phyloP scores from a whole-genome alignment of 2,888 invertebrate species.

The Agrenia bidenticulata region DNA sequence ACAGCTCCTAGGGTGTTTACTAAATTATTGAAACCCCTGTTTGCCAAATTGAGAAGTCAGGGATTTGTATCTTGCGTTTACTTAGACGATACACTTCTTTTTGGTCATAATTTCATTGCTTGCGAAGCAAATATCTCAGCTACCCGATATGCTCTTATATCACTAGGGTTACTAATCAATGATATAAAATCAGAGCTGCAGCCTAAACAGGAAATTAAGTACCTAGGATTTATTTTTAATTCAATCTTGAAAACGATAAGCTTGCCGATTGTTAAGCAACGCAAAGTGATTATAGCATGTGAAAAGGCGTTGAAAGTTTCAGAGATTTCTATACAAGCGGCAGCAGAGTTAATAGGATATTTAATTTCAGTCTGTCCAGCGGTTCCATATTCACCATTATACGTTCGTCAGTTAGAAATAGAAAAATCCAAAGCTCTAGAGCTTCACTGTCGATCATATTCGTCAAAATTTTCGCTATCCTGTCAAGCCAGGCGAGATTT shows the following conservation, averaged over 20 bases:
- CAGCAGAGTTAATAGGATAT: slow-evolving; percentile 15
- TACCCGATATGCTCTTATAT: neutral
- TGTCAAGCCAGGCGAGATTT: neutral
- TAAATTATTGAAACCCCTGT: slow-evolving; percentile 7
- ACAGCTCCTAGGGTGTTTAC: slow-evolving; percentile 12
- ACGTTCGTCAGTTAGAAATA: slow-evolving; percentile 25
- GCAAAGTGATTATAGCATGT: neutral
- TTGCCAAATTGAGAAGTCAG: neutral
- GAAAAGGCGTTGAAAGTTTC: neutral
- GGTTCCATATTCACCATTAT: slow-evolving; percentile 19
- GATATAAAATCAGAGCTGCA: slow-evolving; percentile 6
- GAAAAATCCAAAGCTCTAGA: slow-evolving; percentile 14
- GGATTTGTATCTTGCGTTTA: neutral
- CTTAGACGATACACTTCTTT: slow-evolving; percentile 16
- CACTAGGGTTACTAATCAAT: slow-evolving; percentile 17
- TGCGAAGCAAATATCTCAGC: neutral
- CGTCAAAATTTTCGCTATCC: neutral
- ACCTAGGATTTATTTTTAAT: slow-evolving; percentile 19
- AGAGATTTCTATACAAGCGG: neutral
- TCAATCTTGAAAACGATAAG: neutral
- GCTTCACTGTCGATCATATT: neutral
- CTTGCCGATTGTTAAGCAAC: slow-evolving; percentile 2
- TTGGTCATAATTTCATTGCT: neutral
- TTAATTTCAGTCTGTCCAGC: slow-evolving; percentile 27
- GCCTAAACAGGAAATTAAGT: slow-evolving; percentile 1